These are phyloP conservation scores for Azemiops feae DNA, from an alignment of 2,113 vertebrate genomes.

Conservation along the genomic window DNA sequence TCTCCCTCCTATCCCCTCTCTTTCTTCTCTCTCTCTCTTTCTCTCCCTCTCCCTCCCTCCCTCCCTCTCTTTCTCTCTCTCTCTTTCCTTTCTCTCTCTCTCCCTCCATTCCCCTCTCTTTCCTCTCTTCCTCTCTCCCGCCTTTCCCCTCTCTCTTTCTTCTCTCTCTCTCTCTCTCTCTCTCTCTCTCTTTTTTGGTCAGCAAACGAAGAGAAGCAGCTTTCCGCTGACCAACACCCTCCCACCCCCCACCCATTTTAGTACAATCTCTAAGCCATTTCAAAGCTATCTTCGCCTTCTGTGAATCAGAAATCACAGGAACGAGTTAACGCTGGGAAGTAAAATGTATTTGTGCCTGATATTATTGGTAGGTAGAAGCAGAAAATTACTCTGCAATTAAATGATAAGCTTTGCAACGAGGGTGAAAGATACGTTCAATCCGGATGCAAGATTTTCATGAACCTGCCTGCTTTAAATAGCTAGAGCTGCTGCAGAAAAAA, in stretches of 20 bases:
- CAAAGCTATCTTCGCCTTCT: too few species aligned
- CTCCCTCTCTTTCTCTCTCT: background rate
- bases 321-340: background rate
- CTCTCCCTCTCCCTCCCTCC: background rate
- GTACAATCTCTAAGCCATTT: background rate
- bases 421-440: constrained; percentile 14
- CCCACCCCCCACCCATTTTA: background rate
- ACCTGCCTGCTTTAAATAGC: constrained; percentile 21
- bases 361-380: background rate
- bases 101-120: too few species aligned
- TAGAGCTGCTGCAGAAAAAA: background rate
- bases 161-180: background rate
- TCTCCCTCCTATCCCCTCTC: too few species aligned
- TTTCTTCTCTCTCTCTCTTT: background rate
- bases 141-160: too few species aligned
- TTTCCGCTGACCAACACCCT: background rate
- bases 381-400: constrained; percentile 9
- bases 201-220: too few species aligned
- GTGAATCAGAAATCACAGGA: background rate
- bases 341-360: background rate
- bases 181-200: background rate
- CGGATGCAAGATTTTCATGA: constrained; percentile 3
- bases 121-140: too few species aligned
- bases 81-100: background rate
- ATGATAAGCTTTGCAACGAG: background rate